Percentiles rank a stretch among this genome's conserved stretches.
These are phyloP conservation scores for Plemyria rubiginata DNA, from an alignment of 2,888 invertebrate genomes.

Conservation along the genomic window DNA sequence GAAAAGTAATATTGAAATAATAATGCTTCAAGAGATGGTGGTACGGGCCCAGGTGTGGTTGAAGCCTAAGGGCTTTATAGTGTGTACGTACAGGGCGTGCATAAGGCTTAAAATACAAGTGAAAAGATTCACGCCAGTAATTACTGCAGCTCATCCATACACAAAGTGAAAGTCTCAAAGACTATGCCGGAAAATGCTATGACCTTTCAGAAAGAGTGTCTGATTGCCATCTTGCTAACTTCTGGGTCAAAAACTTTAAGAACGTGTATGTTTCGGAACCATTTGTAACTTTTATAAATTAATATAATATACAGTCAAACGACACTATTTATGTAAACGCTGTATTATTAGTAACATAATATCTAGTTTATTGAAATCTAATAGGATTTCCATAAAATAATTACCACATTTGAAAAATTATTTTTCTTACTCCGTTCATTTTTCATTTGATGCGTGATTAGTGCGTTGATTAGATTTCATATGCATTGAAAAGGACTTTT, in stretches of 20 bases:
- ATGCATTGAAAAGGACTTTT: conserved; percentile 4
- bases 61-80: no score
- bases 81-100: no score
- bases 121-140: neutral
- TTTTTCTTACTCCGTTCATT: no score
- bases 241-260: neutral
- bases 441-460: no score
- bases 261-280: neutral
- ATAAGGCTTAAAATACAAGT: neutral
- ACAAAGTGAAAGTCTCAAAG: conserved; percentile 2
- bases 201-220: neutral
- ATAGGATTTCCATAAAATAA: neutral
- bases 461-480: conserved; percentile 6
- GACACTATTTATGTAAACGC: no score
- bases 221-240: neutral
- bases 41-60: no score
- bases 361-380: neutral
- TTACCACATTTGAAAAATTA: neutral
- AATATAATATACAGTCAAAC: no score
- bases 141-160: neutral
- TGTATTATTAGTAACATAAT: neutral
- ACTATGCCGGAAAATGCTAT: neutral
- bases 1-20: no score
- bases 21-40: no score
- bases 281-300: neutral